These are phyloP conservation scores for Frankliniella fusca DNA, from an alignment of 2,888 invertebrate genomes.

Conservation along the genomic window DNA sequence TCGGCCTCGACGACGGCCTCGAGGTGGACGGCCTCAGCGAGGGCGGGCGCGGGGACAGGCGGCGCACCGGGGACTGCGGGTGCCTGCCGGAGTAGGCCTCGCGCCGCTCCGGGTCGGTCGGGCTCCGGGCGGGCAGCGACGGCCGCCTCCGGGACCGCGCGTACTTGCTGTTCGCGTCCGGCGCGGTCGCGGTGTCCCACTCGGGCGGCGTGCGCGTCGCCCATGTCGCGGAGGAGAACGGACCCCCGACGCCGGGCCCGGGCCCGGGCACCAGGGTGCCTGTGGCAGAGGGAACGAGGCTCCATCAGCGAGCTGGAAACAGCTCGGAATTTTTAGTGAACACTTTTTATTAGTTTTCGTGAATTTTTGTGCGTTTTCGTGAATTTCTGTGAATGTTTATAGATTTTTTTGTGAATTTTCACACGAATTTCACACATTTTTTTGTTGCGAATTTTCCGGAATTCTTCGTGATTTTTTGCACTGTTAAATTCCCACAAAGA, in stretches of 20 bases:
- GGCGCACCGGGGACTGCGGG: conserved; percentile 1
- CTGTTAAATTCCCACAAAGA: too few relatives aligned
- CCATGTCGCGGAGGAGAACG: not conserved
- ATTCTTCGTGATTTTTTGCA: too few relatives aligned
- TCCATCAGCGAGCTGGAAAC: not conserved
- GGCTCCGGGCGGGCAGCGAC: not conserved
- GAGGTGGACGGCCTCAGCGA: not conserved
- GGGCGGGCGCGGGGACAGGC: not conserved
- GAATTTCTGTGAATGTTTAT: too few relatives aligned
- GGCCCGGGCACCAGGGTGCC: not conserved
- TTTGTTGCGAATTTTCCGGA: too few relatives aligned
- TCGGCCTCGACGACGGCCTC: not conserved
- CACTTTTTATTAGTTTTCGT: too few relatives aligned
- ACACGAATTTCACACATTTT: too few relatives aligned
- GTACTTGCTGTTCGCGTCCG: not conserved
- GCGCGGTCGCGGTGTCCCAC: not conserved
- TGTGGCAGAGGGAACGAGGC: not conserved
- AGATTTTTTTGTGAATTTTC: too few relatives aligned
- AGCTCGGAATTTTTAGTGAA: too few relatives aligned
- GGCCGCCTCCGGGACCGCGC: not conserved
- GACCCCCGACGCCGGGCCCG: not conserved
- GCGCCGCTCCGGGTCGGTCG: not conserved
- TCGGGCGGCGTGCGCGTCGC: not conserved
- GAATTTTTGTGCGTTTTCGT: too few relatives aligned
- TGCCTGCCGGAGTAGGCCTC: not conserved